Evolutionary conservation across 1,140 invertebrate genomes (phyloP), one percentile per base, ranked within the genome.

Genomic region (Pectinophora gossypiella): DNA sequence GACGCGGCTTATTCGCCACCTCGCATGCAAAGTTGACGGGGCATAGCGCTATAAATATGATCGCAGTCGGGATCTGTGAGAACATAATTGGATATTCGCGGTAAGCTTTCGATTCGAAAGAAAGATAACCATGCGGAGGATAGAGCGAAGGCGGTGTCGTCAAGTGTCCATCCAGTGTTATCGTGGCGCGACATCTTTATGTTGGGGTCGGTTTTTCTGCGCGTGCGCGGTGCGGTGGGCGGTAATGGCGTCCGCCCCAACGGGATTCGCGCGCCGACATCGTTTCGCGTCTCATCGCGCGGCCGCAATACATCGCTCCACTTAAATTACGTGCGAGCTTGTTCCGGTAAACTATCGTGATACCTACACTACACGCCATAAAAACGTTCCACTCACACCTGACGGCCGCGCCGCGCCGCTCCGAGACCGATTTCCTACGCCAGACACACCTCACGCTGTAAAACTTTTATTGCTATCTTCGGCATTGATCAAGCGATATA

Each of bases 231-330:
- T 75, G 70, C 68, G 64, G 72, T 80, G 78, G 80, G 75, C 80
- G 72, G 68, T 78, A 81, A 82, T 81, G 69, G 76, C 68, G 76
- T 76, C 73, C 69, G 68, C 71, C 73, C 67, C 78, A 84, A 86
- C 83, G 83, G 83, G 76, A 86, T 83, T 78, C 75, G 69, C 71
- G 71, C 66, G 73, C 65, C 75, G 75, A 72, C 82, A 80, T 75
- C 76, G 75, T 80, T 83, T 83, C 76, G 76, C 72, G 77, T 81
- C 77, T 78, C 82, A 82, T 77, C 79, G 76, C 68, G 71, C 73
- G 79, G 71, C 79, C 78, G 78, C 75, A 74, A 84, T 83, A 76
- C 72, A 80, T 82, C 69, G 82, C 76, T 79, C 78, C 69, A 84
- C 73, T 76, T 85, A 73, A 76, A 78, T 72, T 80, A 82, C 71